Base-by-base conservation (phyloP, 2,113 vertebrate genomes). In the Psophia crepitans region DNA sequence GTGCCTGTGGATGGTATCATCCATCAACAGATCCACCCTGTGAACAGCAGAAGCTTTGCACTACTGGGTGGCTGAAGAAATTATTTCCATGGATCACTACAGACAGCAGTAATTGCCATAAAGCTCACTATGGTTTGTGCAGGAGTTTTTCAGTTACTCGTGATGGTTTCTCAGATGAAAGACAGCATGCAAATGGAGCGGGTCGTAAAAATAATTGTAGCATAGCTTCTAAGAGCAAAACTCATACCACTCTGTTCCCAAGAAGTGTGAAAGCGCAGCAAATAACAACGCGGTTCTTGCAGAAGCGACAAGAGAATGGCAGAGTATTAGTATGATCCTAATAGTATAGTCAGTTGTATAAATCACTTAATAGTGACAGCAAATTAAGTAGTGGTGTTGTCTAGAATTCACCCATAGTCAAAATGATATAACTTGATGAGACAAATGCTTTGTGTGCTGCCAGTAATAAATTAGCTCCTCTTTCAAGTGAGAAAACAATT, bases 401-500 rank as follows among this genome's bases (percentile, higher is more conserved):
- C 90, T 73, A 70, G 92, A 87, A 94, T 86, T 90, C 78, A 80
- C 32, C 66, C 92, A 49, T 65, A 85, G 95, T 91, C 94, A 86
- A 94, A 96, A 92, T 93, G 54, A 92, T 95, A 8, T 80, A 82
- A 95, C 92, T 95, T 80, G 84, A 93, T 90, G 75, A 96, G 95
- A 95, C 87, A 95, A 95, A 97, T 90, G 85, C 87, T 44, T 90
- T 93, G 75, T 94, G 87, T 5, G 4, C 75, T 63, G 70, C 84
- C 63, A 49, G 75, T 93, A 97, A 96, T 96, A 94, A 94, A 97
- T 96, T 96, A 96, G 82, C 41, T 96, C 63, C 82, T 93, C 84
- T 96, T 96, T 95, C 92, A 94, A 96, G 93, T 96, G 93, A 94
- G 93, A 95, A 93, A 96, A 97, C 93, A 96, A 96, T 96, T 97